Percentiles rank a stretch among this genome's conserved stretches.
phyloP scores from a whole-genome alignment of 2,888 invertebrate species.

The Rhimphoctona megacephalus region DNA sequence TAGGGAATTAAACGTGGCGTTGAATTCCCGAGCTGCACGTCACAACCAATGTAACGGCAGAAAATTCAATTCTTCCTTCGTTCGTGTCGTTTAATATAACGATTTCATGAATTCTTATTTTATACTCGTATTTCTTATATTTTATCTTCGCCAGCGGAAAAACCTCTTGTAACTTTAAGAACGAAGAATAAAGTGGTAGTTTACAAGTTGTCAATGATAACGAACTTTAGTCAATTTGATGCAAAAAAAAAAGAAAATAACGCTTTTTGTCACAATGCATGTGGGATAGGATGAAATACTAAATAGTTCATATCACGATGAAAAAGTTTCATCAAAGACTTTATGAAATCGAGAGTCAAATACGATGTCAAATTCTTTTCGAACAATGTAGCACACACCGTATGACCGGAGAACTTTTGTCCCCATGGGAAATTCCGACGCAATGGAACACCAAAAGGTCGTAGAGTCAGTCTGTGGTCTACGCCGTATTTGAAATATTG shows the following conservation, averaged over 20 bases:
- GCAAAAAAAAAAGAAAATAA: not conserved
- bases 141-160: not conserved
- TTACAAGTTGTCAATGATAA: not conserved
- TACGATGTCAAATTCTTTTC: conserved; percentile 52
- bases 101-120: conserved; percentile 25
- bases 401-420: conserved; percentile 23
- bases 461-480: not conserved
- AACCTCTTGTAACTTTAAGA: not conserved
- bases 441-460: conserved; percentile 43
- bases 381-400: conserved; percentile 37
- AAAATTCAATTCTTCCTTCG: conserved; percentile 44
- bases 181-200: not conserved
- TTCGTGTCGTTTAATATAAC: conserved; percentile 16
- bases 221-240: not conserved
- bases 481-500: conserved; percentile 63
- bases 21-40: conserved; percentile 2
- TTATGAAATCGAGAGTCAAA: conserved; percentile 26
- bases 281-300: not conserved
- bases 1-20: conserved; percentile 35
- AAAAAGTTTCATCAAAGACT: conserved; percentile 22
- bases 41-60: not conserved
- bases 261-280: not conserved
- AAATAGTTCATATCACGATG: conserved; percentile 6
- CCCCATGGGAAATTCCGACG: conserved; percentile 65
- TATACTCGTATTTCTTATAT: conserved; percentile 13